phyloP scores from a whole-genome alignment of 2,797 vertebrate species.

The Hydrolagus colliei region DNA sequence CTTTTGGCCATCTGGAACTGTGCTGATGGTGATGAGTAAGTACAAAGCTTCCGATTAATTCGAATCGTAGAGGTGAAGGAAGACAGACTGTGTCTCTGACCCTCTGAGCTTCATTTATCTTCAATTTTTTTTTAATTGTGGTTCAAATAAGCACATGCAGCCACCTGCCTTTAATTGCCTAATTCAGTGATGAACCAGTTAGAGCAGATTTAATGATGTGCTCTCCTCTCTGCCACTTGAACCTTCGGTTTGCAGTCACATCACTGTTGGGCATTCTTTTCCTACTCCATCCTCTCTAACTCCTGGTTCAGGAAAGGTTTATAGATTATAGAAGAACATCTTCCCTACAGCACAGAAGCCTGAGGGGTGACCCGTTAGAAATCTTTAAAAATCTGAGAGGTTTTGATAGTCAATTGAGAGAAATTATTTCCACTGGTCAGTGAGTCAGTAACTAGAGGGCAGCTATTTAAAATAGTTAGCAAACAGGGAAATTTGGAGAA shows the following conservation, averaged over 20 bases:
- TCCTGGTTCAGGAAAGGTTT: constrained; percentile 6
- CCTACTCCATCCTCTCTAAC: constrained; percentile 1
- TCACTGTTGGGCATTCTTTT: not conserved
- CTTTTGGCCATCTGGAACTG: constrained; percentile 30
- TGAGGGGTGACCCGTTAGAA: no score
- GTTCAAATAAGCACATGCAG: constrained; percentile 28
- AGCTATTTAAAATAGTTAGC: not conserved
- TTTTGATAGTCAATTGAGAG: no score
- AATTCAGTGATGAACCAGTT: constrained; percentile 30
- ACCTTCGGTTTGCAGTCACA: constrained; percentile 29
- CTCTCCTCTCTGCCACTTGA: constrained; percentile 26
- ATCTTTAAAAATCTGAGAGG: no score
- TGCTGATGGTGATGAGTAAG: constrained; percentile 32
- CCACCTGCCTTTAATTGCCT: constrained; percentile 31
- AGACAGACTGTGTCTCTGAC: constrained; percentile 31
- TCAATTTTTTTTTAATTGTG: constrained; percentile 32
- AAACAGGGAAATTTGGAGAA: no score
- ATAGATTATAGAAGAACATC: not conserved
- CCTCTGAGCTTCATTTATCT: constrained; percentile 31
- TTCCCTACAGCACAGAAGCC: not conserved
- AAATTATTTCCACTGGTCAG: no score
- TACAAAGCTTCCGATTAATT: constrained; percentile 32
- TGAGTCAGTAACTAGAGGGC: not conserved
- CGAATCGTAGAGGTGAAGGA: constrained; percentile 31
- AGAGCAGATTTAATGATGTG: constrained; percentile 28